Evolutionary conservation across 2,888 invertebrate genomes (phyloP).

Genomic region (Dysmachus trigonus): DNA sequence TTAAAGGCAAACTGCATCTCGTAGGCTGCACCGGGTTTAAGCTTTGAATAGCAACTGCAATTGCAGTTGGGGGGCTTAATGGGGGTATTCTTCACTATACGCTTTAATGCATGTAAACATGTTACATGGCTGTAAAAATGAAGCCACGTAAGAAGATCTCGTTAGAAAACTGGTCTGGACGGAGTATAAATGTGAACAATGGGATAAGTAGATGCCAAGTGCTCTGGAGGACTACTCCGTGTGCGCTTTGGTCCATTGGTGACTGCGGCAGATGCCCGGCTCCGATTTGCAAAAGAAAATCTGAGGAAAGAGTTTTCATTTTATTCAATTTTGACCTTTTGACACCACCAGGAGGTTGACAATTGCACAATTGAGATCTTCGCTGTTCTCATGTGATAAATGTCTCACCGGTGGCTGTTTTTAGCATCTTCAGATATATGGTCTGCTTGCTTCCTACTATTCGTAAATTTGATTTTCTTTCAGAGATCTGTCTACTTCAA

Average conservation of each 20-base stretch:
- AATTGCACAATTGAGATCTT: slow-evolving; percentile 3
- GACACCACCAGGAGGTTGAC: background rate
- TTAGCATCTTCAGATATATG: background rate
- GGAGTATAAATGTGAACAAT: slow-evolving; percentile 17
- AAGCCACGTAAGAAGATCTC: slow-evolving; percentile 30
- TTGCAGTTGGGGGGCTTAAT: background rate
- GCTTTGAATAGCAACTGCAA: background rate
- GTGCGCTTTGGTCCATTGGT: background rate
- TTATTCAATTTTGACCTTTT: slow-evolving; percentile 17
- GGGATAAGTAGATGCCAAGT: background rate
- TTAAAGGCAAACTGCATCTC: slow-evolving; percentile 45
- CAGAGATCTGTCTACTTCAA: slow-evolving; percentile 77
- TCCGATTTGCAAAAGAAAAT: background rate
- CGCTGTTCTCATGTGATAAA: background rate
- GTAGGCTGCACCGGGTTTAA: background rate
- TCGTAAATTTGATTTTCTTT: slow-evolving; percentile 45
- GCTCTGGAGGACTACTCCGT: background rate
- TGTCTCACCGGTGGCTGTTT: background rate
- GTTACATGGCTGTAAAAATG: slow-evolving; percentile 19
- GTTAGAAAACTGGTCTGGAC: slow-evolving; percentile 26
- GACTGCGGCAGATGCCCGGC: background rate
- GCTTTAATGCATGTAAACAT: slow-evolving; percentile 25
- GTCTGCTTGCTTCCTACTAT: background rate
- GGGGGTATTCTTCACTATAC: background rate
- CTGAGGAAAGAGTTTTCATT: slow-evolving; percentile 18